These are phyloP conservation scores for Spongia lamella DNA, from an alignment of 37 sponge, comb jelly and placozoan species.

Conservation along the genomic window DNA sequence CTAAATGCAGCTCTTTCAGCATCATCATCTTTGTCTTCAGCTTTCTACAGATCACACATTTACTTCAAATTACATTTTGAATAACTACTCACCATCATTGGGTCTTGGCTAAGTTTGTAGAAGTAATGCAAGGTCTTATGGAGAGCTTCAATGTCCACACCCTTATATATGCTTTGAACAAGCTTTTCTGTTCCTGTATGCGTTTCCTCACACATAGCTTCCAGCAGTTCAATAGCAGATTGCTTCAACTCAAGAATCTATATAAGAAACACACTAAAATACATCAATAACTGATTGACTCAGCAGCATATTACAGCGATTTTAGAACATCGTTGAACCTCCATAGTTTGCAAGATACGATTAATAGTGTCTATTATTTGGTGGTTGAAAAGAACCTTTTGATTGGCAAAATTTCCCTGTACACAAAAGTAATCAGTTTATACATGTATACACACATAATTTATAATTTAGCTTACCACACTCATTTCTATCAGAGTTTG, in stretches of 20 bases:
- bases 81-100: constrained; percentile 22
- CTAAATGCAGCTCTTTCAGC: constrained; percentile 41
- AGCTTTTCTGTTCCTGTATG: too few relatives aligned
- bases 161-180: constrained; percentile 4
- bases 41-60: too few relatives aligned
- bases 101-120: constrained; percentile 26
- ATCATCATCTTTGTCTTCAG: constrained; percentile 41
- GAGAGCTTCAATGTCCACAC: constrained; percentile 14
- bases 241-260: too few relatives aligned
- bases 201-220: constrained; percentile 39
- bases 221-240: too few relatives aligned
- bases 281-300: too few relatives aligned
- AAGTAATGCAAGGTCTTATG: constrained; percentile 36
- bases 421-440: background rate
- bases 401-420: constrained; percentile 70
- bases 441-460: too few relatives aligned
- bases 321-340: too few relatives aligned
- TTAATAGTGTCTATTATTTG: constrained; percentile 69
- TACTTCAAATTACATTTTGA: too few relatives aligned
- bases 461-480: constrained; percentile 20
- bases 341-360: constrained; percentile 25
- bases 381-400: constrained; percentile 54
- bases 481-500: constrained; percentile 67
- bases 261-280: too few relatives aligned
- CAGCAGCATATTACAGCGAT: too few relatives aligned